These are phyloP conservation scores for Neodon shergylaensis DNA, from an alignment of 2,113 vertebrate species.

Conservation along the genomic window DNA sequence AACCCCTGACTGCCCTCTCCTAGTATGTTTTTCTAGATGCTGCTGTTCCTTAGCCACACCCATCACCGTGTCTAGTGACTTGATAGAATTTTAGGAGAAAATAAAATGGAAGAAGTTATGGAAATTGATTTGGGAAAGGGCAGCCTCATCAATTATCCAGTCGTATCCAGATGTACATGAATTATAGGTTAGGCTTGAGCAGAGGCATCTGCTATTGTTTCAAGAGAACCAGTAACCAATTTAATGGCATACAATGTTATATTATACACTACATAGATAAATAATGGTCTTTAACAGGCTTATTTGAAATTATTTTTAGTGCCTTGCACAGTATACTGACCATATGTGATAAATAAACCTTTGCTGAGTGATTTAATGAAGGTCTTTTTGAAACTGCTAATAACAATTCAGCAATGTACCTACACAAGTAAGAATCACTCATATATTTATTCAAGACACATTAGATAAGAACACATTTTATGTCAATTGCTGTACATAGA, in stretches of 20 bases:
- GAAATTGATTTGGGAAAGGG: neutral
- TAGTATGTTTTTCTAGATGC: neutral
- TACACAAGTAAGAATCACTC: neutral
- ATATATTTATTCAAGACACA: neutral
- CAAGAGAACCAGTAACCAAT: slow-evolving; percentile 51
- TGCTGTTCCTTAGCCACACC: neutral
- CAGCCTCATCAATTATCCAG: neutral
- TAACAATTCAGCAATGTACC: neutral
- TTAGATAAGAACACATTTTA: neutral
- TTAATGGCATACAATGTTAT: neutral
- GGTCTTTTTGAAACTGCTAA: neutral
- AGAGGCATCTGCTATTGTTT: neutral
- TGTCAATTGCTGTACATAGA: neutral
- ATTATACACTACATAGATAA: neutral
- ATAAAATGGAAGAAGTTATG: neutral
- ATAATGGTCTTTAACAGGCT: neutral
- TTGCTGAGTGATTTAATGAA: slow-evolving; percentile 24
- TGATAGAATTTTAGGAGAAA: neutral
- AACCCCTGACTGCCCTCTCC: neutral
- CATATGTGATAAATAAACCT: neutral
- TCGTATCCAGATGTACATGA: neutral
- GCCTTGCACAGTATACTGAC: neutral
- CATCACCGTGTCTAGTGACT: neutral
- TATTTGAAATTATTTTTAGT: neutral
- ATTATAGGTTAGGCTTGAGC: slow-evolving; percentile 11